Base-by-base conservation (phyloP, 2,888 invertebrate species). In the Apamea monoglypha region DNA sequence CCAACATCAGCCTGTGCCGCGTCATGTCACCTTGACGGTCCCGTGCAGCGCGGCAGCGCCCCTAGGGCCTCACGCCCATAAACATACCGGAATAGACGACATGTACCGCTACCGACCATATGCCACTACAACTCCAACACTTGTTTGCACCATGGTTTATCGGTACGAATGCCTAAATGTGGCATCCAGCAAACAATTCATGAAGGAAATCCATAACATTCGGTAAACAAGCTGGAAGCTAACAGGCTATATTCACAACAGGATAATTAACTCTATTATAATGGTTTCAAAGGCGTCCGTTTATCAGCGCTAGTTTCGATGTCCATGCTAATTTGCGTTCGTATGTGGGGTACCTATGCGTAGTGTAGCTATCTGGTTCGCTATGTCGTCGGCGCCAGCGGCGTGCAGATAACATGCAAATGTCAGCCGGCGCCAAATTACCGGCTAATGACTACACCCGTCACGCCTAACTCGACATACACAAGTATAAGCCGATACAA, bases 371-470 rank as follows among this genome's bases (percentile, higher is more conserved):
- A 88, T 83, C 85, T 85, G 79, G 72, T 69, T 29, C 71, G 86
- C 78, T 78, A 84, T 81, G 84, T 80, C 74, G 76, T 29, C 74
- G 87, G 79, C 86, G 86, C 82, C 82, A 75, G 66, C 77, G 85
- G 69, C 77, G 53, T 64, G 74, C 80, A 84, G 90, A 91, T 90
- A 90, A 84, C 88, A 88, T 86, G 88, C 80, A 83, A 89, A 90
- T 88, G 82, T 82, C 75, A 74, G 75, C 53, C 83, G 85, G 78
- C 87, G 87, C 86, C 90, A 86, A 89, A 88, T 87, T 77, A 80
- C 78, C 47, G 59, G 72, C 81, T 87, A 87, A 90, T 86, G 85
- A 85, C 67, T 67, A 76, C 77, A 70, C n/a, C 67, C 72, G 80
- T 72, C 69, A 74, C 78, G 69, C 78, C 53, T 70, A 72, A 72